Conservation (phyloP, 2,113 vertebrate genomes). For the Laticauda laticaudata region DNA sequence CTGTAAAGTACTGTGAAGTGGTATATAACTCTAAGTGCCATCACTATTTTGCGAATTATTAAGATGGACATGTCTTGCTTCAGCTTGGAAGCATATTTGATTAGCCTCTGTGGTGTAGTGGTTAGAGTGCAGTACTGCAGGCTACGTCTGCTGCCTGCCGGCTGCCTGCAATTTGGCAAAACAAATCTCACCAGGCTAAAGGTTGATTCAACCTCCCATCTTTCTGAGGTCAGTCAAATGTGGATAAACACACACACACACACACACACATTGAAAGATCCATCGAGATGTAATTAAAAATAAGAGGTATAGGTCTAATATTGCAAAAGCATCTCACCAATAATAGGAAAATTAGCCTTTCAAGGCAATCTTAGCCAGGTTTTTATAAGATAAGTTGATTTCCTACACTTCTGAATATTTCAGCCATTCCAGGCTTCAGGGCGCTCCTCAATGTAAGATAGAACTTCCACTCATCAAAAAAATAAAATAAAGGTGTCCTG, state of each 20-base stretch:
- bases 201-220: too few relatives aligned
- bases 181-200: too few relatives aligned
- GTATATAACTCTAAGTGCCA: too few relatives aligned
- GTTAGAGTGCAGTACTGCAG: too few relatives aligned
- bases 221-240: too few relatives aligned
- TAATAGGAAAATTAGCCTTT: not conserved
- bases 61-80: not conserved
- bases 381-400: not conserved
- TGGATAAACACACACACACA: too few relatives aligned
- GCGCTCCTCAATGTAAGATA: not conserved
- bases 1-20: too few relatives aligned
- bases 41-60: too few relatives aligned
- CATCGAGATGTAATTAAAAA: not conserved
- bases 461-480: not conserved
- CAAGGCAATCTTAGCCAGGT: not conserved
- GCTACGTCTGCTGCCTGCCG: too few relatives aligned
- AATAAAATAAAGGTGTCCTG: not conserved
- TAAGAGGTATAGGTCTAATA: not conserved
- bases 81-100: not conserved
- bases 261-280: not conserved
- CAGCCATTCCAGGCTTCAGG: not conserved
- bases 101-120: not conserved
- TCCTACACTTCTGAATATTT: not conserved
- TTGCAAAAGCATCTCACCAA: not conserved
- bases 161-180: too few relatives aligned